Base-by-base conservation (phyloP, 2,797 vertebrate species). In the Eremophila alpestris region DNA sequence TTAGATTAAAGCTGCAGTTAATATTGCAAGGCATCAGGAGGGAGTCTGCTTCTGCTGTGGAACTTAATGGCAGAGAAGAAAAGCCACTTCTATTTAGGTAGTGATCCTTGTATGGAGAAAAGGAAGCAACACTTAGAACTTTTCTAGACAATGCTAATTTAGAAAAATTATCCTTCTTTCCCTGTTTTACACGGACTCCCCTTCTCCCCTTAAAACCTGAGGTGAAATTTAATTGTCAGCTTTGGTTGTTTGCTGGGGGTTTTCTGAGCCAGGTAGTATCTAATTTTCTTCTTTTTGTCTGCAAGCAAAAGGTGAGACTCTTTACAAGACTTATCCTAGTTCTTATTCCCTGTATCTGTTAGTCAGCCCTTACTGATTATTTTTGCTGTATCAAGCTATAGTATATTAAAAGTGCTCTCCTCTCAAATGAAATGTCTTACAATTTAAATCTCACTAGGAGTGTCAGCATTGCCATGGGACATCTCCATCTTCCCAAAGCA, bases 401-500 rank as follows among this genome's bases (percentile, higher is more conserved):
- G 83, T 92, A 92, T 86, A 87, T 93, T 90, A 92, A 78, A 96
- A 93, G 85, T 79, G 75, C 62, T 92, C 89, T 96, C 69, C 80
- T 93, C 87, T 96, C 95, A 94, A 95, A 94, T 92, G 93, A 96
- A 95, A 95, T 96, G 85, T 93, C 96, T 97, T 94, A 91, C 93
- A 89, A 96, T 93, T 96, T 94, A 90, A 90, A 95, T 88, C 78
- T 96, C 85, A 87, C 75, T 84, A 96, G 94, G 89, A 96, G 76
- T 73, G 56, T 93, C 96, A 91, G 89, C 88, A 79, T 92, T 91
- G 94, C 95, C 96, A 95, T 70, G 59, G 95, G 95, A 96, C 95
- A 95, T 92, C 87, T 96, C 92, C 85, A 84, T 81, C 87, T 96
- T 97, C 94, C 96, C 83, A 95, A 96, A 96, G 97, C 95, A 97